Percentiles rank a stretch among this genome's conserved stretches.
Evolutionary conservation across 1,140 invertebrate species (phyloP).

Genomic region (Diplogasteroides magnus): DNA sequence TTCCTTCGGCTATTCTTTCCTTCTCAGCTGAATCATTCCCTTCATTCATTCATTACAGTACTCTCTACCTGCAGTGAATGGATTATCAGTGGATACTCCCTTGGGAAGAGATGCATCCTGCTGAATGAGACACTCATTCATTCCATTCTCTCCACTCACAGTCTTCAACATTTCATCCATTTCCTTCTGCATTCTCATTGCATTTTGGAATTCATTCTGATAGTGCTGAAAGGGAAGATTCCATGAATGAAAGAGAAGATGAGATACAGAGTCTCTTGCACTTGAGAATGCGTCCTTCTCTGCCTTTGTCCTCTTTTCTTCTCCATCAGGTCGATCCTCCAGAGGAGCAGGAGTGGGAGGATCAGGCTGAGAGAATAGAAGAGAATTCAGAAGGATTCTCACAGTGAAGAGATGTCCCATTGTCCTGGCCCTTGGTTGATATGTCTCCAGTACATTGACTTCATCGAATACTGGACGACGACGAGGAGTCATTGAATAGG

Average conservation of each 20-base stretch:
- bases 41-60: neutral
- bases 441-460: conserved; percentile 42
- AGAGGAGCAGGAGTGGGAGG: conserved; percentile 34
- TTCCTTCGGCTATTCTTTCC: neutral
- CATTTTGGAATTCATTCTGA: conserved; percentile 38
- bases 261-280: conserved; percentile 35
- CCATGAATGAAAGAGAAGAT: neutral
- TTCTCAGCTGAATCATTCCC: neutral
- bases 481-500: conserved; percentile 25
- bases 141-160: neutral
- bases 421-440: conserved; percentile 40
- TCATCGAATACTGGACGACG: conserved; percentile 42
- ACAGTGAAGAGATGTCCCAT: conserved; percentile 40
- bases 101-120: neutral
- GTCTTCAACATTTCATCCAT: conserved; percentile 32
- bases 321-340: conserved; percentile 8
- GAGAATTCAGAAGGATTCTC: neutral
- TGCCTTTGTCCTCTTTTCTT: conserved; percentile 14
- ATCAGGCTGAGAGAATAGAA: conserved; percentile 27
- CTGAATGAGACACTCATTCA: neutral
- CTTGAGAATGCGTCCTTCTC: conserved; percentile 33
- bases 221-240: conserved; percentile 37
- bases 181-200: conserved; percentile 30
- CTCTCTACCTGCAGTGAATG: neutral
- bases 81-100: neutral